These are phyloP conservation scores for Ophthalmolycus amberensis DNA, from an alignment of 2,113 vertebrate genomes.

Conservation along the genomic window DNA sequence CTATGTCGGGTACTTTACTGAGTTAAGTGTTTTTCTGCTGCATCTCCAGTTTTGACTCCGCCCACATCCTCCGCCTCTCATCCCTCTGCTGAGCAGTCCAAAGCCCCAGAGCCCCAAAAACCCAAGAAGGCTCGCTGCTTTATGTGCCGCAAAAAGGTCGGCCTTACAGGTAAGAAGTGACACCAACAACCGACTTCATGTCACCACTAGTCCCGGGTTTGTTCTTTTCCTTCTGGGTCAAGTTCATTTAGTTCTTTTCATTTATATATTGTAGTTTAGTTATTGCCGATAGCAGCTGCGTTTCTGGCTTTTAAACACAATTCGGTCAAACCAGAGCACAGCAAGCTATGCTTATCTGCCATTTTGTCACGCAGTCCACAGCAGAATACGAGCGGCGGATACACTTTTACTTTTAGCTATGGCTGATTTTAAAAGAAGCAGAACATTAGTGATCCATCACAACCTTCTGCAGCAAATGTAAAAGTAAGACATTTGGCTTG, in stretches of 20 bases:
- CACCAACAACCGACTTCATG: fast-evolving
- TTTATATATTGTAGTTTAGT: not conserved
- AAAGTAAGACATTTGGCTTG: not conserved
- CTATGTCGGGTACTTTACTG: not conserved
- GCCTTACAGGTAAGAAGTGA: conserved; percentile 85
- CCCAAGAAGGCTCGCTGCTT: conserved; percentile 91
- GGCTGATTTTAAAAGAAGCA: not conserved
- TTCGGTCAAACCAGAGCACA: not conserved
- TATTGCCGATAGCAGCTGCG: not conserved
- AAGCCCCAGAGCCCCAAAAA: conserved; percentile 75
- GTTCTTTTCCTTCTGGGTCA: not conserved
- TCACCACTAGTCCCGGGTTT: not conserved
- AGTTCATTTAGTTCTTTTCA: not conserved
- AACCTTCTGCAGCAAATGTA: not conserved
- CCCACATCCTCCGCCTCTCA: conserved; percentile 53
- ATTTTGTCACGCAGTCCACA: not conserved
- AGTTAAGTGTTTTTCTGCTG: not conserved
- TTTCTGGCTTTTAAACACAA: not conserved
- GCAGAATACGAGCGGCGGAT: not conserved
- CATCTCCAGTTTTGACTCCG: conserved; percentile 73
- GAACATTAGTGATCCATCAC: not conserved
- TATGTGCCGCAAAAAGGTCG: conserved; percentile 90
- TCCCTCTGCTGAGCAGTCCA: conserved; percentile 73
- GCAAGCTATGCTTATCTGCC: not conserved
- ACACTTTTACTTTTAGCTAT: not conserved